A percentile compares a stretch with the other conserved stretches of the same genome.
Evolutionary conservation across 2,888 invertebrate genomes (phyloP).

Genomic region (Elmis aenea): DNA sequence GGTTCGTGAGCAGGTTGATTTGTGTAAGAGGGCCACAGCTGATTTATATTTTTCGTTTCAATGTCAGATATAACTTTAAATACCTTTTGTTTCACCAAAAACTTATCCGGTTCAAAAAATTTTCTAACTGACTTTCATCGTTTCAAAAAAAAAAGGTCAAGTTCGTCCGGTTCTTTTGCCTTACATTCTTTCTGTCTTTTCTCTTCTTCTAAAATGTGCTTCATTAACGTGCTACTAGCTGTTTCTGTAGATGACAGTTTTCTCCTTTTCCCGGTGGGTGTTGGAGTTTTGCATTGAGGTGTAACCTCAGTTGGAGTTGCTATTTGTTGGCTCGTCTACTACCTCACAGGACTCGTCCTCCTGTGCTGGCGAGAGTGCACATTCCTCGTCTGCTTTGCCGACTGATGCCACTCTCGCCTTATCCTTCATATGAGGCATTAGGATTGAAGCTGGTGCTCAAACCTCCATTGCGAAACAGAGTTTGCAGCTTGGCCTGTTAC

Average conservation of each 20-base stretch:
- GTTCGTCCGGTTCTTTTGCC: conserved; percentile 4
- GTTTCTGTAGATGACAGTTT: not conserved
- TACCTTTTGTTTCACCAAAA: too few relatives aligned
- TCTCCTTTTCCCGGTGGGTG: not conserved
- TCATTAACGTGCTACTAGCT: conserved; percentile 3
- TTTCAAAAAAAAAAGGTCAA: conserved; percentile 7
- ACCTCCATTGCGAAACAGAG: not conserved
- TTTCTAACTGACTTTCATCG: conserved; percentile 1
- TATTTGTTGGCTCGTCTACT: too few relatives aligned
- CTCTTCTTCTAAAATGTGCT: conserved; percentile 4
- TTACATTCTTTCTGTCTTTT: too few relatives aligned
- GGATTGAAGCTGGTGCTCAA: not conserved
- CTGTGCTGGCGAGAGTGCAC: too few relatives aligned
- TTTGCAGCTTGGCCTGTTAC: not conserved
- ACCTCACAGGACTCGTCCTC: too few relatives aligned
- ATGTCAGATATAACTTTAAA: too few relatives aligned
- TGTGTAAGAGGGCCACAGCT: too few relatives aligned
- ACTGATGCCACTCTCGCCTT: not conserved
- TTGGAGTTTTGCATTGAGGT: too few relatives aligned
- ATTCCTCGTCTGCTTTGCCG: not conserved
- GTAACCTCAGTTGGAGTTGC: too few relatives aligned
- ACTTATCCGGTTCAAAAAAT: conserved; percentile 3
- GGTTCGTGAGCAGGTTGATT: too few relatives aligned
- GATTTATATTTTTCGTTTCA: too few relatives aligned
- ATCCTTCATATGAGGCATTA: conserved; percentile 1